Conservation (phyloP, 2,113 vertebrate genomes). For the Amazona vittata region DNA sequence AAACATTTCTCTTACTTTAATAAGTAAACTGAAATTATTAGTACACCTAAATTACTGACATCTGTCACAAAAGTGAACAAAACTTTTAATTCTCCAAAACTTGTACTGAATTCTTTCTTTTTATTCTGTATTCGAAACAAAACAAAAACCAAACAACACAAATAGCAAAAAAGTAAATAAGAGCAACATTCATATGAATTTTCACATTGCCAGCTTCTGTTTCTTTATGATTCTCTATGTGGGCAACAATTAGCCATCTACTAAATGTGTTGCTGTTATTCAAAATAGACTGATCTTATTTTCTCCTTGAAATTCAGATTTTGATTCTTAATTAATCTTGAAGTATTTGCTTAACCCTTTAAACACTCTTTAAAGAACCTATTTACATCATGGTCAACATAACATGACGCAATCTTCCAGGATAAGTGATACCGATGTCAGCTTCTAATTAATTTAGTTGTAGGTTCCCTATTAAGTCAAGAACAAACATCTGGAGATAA, state of each 20-base stretch:
- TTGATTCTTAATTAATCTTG: neutral
- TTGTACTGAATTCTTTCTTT: neutral
- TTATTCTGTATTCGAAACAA: neutral
- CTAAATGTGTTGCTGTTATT: neutral
- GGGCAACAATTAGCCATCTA: neutral
- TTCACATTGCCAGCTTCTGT: neutral
- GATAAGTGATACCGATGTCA: neutral
- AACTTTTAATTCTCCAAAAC: neutral
- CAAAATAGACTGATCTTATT: neutral
- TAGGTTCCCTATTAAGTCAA: neutral
- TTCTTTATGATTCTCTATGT: neutral
- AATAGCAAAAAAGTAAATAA: neutral
- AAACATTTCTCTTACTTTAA: neutral
- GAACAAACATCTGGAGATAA: slow-evolving; percentile 12
- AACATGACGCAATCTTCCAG: neutral
- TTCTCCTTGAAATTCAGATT: neutral
- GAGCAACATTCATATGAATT: neutral
- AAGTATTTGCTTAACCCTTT: neutral
- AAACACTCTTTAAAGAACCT: neutral
- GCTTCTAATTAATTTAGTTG: slow-evolving; percentile 16
- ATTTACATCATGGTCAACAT: neutral
- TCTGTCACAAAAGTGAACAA: neutral
- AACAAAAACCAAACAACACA: neutral
- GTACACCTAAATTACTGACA: neutral
- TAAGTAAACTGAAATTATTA: neutral